Evolutionary conservation across 2,797 vertebrate species (phyloP).

Genomic region (Simalia tracyae): DNA sequence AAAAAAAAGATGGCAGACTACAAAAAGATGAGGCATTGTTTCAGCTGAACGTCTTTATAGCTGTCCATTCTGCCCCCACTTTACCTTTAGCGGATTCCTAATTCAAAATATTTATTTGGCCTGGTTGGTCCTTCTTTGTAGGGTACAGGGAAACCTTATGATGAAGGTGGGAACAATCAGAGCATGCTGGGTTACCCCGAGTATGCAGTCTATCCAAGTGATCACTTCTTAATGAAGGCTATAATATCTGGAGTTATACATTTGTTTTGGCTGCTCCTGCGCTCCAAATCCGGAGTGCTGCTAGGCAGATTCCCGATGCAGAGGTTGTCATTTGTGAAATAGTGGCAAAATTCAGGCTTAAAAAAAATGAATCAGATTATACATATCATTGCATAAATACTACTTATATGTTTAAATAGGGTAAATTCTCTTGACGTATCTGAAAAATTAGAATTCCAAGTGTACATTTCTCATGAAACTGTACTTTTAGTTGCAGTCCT

Average conservation of each 20-base stretch:
- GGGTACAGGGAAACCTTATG: neutral
- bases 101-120: too few relatives aligned
- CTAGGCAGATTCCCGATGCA: neutral
- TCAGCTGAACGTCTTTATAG: neutral
- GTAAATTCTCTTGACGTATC: neutral
- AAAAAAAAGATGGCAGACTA: neutral
- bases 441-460: neutral
- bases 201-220: neutral
- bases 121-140: neutral
- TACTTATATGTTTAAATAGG: neutral
- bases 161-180: neutral
- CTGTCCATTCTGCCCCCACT: neutral
- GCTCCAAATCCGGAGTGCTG: neutral
- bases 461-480: neutral
- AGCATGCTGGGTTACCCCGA: neutral
- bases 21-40: neutral
- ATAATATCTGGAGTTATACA: neutral
- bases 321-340: neutral
- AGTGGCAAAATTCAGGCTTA: neutral
- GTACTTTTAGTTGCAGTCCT: neutral
- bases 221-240: too few relatives aligned
- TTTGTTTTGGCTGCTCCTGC: neutral
- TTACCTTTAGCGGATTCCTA: neutral
- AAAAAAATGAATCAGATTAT: too few relatives aligned
- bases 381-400: neutral